phyloP scores from a whole-genome alignment of 2,113 vertebrate genomes.

The Hirundichthys speculiger region DNA sequence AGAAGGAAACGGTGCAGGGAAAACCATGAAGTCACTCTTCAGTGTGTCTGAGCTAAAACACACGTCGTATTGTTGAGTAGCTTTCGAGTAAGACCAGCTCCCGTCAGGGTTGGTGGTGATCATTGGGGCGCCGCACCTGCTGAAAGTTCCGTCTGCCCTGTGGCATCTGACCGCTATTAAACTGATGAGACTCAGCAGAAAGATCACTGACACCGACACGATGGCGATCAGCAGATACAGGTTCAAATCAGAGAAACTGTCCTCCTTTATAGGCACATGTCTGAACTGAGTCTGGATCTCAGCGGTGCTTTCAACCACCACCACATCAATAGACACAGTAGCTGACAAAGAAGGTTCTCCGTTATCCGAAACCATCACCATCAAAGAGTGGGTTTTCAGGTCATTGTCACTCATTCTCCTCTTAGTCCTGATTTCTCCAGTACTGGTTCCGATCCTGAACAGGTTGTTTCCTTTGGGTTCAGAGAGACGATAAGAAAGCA shows the following conservation, averaged over 20 bases:
- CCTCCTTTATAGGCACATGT: constrained; percentile 59
- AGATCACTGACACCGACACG: constrained; percentile 55
- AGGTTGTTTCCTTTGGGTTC: constrained; percentile 65
- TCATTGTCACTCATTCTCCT: constrained; percentile 71
- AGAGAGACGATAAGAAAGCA: constrained; percentile 62
- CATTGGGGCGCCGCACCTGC: constrained; percentile 18
- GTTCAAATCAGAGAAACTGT: constrained; percentile 59
- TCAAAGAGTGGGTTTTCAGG: constrained; percentile 62
- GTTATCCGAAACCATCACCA: constrained; percentile 60
- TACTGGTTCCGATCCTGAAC: constrained; percentile 67
- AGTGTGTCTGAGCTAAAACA: constrained; percentile 17
- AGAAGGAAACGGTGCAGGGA: constrained; percentile 9
- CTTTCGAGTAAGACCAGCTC: constrained; percentile 31
- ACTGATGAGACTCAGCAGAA: constrained; percentile 22
- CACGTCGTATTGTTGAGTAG: constrained; percentile 28
- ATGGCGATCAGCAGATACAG: constrained; percentile 64
- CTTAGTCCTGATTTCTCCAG: constrained; percentile 63
- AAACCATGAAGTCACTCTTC: constrained; percentile 19
- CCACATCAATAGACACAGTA: constrained; percentile 67
- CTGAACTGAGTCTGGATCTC: constrained; percentile 63
- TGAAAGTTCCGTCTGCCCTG: not conserved
- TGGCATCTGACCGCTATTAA: constrained; percentile 27
- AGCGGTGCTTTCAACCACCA: constrained; percentile 58
- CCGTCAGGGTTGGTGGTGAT: constrained; percentile 31
- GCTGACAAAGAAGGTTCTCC: constrained; percentile 66